phyloP scores from a whole-genome alignment of 1,140 invertebrate genomes.

The Akabosia matsudoensis region DNA sequence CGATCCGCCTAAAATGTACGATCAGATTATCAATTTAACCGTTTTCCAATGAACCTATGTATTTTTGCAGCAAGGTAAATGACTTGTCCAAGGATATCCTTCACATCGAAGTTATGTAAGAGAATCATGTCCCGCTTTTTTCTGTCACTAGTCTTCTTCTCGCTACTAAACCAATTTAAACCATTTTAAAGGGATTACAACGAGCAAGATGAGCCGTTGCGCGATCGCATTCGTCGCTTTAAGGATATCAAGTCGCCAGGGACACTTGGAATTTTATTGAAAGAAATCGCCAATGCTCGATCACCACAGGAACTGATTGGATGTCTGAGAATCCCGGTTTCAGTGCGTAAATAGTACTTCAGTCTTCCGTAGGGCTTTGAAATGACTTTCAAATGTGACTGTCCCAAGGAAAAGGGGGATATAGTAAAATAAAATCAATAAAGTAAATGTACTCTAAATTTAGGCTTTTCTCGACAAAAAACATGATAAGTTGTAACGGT shows the following conservation, averaged over 20 bases:
- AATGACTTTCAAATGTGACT: no score
- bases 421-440: no score
- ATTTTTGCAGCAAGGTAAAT: not conserved
- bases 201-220: not conserved
- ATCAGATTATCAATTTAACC: not conserved
- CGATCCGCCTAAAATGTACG: not conserved
- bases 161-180: no score
- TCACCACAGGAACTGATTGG: conserved; percentile 1
- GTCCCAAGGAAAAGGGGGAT: no score
- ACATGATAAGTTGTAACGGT: no score
- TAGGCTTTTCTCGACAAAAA: no score
- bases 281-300: not conserved
- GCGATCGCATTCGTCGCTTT: not conserved
- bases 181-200: conserved; percentile 17
- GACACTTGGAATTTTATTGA: not conserved
- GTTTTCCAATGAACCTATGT: not conserved
- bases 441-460: no score
- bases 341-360: not conserved
- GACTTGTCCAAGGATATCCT: not conserved
- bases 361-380: no score
- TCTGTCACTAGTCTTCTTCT: no score
- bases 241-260: not conserved
- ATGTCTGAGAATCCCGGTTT: not conserved
- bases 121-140: not conserved
- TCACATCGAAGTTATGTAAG: conserved; percentile 1